Conservation (phyloP, 92 coral and sea anemone species). For the Montipora capitata region DNA sequence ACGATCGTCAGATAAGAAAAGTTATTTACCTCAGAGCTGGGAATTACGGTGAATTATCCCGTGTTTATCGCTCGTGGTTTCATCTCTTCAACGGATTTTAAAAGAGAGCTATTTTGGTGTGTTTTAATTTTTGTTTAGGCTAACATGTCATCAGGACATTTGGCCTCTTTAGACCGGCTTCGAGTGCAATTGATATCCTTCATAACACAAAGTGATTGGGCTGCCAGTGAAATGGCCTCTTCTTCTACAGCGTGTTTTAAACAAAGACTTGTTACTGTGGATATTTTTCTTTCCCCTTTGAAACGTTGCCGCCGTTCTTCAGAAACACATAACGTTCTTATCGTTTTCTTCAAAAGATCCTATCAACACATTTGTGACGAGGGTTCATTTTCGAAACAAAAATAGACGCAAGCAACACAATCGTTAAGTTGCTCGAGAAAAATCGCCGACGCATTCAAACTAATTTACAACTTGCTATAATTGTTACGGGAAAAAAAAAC, state of each 20-base stretch:
- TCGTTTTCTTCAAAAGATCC: neutral
- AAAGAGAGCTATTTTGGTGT: neutral
- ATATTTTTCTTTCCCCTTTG: conserved; percentile 23
- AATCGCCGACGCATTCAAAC: neutral
- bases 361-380: conserved; percentile 31
- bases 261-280: conserved; percentile 55
- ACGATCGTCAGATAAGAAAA: conserved; percentile 43
- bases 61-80: conserved; percentile 18
- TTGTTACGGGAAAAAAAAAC: conserved; percentile 23
- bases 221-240: conserved; percentile 45
- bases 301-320: conserved; percentile 25
- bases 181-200: conserved; percentile 37
- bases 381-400: conserved; percentile 44
- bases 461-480: conserved; percentile 9
- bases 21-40: conserved; percentile 16
- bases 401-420: neutral
- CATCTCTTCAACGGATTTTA: neutral
- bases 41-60: conserved; percentile 40
- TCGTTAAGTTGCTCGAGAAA: conserved; percentile 4
- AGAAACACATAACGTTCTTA: neutral
- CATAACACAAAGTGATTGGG: conserved; percentile 40
- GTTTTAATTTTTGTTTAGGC: conserved; percentile 36
- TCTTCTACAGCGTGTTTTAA: conserved; percentile 56
- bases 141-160: conserved; percentile 22
- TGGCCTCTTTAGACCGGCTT: conserved; percentile 3